These are phyloP conservation scores for Pteronotus mesoamericanus DNA, from an alignment of 2,797 vertebrate species.

Conservation along the genomic window DNA sequence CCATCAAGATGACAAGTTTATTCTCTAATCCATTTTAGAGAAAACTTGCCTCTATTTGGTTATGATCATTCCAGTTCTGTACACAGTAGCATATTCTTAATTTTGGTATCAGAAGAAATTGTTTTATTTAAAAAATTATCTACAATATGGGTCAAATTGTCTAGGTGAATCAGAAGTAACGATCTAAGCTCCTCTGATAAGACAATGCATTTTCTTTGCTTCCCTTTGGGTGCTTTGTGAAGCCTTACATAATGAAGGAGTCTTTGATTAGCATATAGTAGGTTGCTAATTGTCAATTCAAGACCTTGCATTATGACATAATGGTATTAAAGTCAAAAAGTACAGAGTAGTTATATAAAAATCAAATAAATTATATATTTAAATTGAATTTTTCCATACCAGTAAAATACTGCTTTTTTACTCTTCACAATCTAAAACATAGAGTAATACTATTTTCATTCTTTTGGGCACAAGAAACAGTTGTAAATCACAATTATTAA, in stretches of 20 bases:
- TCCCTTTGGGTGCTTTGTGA: neutral
- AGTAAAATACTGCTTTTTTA: conserved; percentile 7
- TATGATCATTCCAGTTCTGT: neutral
- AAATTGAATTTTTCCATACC: conserved; percentile 11
- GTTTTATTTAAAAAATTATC: neutral
- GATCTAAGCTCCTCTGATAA: neutral
- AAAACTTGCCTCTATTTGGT: neutral
- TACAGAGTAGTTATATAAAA: neutral
- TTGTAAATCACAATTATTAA: neutral
- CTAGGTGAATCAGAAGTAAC: neutral
- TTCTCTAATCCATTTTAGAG: conserved; percentile 6
- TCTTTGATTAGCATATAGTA: neutral
- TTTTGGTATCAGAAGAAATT: neutral
- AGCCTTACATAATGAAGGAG: neutral
- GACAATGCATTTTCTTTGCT: neutral
- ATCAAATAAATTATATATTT: neutral
- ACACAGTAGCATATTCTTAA: neutral
- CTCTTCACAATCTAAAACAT: neutral
- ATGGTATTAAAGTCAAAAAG: neutral
- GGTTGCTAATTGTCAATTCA: neutral
- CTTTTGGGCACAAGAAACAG: conserved; percentile 10
- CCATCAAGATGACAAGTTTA: conserved; percentile 32
- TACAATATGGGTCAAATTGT: neutral
- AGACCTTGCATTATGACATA: neutral
- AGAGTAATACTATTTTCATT: neutral